Base-by-base conservation (phyloP, 2,888 invertebrate genomes). In the Drosophila anomelani region DNA sequence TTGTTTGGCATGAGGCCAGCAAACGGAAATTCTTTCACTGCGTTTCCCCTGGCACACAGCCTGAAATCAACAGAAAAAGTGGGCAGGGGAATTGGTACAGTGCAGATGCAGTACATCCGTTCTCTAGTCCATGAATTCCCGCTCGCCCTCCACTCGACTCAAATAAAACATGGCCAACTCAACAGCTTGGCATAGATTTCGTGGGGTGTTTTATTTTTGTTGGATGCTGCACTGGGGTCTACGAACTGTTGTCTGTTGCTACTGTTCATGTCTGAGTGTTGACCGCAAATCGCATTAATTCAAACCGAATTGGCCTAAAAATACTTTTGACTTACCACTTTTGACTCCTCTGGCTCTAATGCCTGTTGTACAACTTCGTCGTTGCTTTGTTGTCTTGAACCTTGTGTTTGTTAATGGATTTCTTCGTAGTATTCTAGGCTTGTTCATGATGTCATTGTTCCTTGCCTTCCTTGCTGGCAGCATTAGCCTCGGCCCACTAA, bases 221-320 rank as follows among this genome's bases (percentile, higher is more conserved):
- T 34, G 20, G 26, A 34, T 29, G 41, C 73, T 74, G 75, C 81
- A 68, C 77, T 66, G 80, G 83, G 83, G 89, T 88, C 89, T 75
- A 80, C 74, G 83, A 88, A 83, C 81, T 81, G 41, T 60, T 73
- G 66, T 44, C 64, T 60, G 55, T 32, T 51, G 51, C 34, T 36
- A 47, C 29, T 62, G 43, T 64, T 53, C 73, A 72, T 73, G 70
- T 49, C 56, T 74, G 73, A 69, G 54, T 81, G 75, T 75, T 73
- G 83, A 75, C 77, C 85, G 59, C 75, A 86, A 83, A 83, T 81
- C 68, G 73, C 73, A 81, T 79, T 87, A 87, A 81, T 76, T 74
- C 60, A 61, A 68, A 73, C 70, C 51, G 63, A 46, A 72, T 29
- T 58, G 38, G 12, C 32, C 38, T 13, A 39, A 51, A 51, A 51